These are phyloP conservation scores for Archips xylosteana DNA, from an alignment of 2,888 invertebrate species.

Conservation along the genomic window DNA sequence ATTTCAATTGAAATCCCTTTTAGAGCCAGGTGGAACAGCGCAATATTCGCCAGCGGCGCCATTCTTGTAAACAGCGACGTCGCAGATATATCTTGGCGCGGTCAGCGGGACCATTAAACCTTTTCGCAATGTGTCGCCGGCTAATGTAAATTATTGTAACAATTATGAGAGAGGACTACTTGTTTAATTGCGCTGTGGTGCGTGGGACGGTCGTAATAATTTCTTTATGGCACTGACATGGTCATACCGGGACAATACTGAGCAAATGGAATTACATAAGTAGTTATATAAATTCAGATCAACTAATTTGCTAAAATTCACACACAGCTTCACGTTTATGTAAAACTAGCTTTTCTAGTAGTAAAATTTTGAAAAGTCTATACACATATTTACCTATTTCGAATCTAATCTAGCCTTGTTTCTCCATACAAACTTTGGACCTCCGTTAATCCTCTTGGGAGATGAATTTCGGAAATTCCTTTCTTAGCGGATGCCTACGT, in stretches of 20 bases:
- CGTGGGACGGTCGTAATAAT: conserved; percentile 8
- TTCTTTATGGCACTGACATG: neutral
- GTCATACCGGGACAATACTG: neutral
- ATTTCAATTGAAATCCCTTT: neutral
- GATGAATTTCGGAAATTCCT: no score
- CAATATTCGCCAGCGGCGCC: conserved; percentile 69
- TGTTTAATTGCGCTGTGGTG: conserved; percentile 38
- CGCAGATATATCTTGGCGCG: conserved; percentile 80
- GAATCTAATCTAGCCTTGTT: no score
- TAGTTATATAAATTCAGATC: no score
- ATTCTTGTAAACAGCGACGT: conserved; percentile 82
- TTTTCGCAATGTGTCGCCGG: conserved; percentile 52
- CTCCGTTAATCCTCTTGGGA: no score
- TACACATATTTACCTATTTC: no score
- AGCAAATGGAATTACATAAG: neutral
- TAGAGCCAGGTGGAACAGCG: conserved; percentile 50
- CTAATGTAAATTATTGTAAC: conserved; percentile 48
- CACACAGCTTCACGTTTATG: no score
- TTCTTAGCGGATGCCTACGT: no score
- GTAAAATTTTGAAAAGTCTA: no score
- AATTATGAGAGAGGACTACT: conserved; percentile 43
- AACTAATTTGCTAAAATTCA: no score
- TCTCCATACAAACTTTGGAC: no score
- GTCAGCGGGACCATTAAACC: conserved; percentile 67
- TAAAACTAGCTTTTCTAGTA: no score